phyloP scores from a whole-genome alignment of 2,888 invertebrate genomes.

The Drosophila affinis region DNA sequence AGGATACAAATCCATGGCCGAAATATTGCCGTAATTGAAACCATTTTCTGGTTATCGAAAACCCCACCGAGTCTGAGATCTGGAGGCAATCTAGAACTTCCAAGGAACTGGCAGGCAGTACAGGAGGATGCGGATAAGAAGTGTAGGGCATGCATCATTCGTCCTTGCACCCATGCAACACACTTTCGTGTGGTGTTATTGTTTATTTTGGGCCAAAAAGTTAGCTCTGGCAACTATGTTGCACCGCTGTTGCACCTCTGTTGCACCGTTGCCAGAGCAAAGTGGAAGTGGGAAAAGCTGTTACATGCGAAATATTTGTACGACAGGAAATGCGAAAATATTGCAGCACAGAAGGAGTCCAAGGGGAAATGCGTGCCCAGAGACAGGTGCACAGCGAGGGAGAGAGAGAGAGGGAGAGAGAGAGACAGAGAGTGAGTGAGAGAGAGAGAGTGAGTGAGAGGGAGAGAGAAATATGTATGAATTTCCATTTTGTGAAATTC shows the following conservation, averaged over 20 bases:
- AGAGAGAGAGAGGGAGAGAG: neutral
- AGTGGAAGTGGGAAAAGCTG: constrained; percentile 54
- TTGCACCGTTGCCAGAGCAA: constrained; percentile 14
- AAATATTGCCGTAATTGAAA: too few relatives aligned
- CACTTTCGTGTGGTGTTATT: constrained; percentile 41
- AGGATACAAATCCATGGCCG: too few relatives aligned
- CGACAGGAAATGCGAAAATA: constrained; percentile 71
- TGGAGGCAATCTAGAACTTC: too few relatives aligned
- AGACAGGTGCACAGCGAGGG: neutral
- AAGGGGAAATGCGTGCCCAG: constrained; percentile 25
- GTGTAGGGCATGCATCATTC: neutral
- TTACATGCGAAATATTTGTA: constrained; percentile 75
- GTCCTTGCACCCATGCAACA: neutral
- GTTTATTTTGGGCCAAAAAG: constrained; percentile 60
- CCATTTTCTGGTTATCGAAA: too few relatives aligned
- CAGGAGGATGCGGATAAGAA: too few relatives aligned
- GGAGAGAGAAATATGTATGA: neutral
- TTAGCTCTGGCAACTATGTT: constrained; percentile 63
- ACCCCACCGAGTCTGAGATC: too few relatives aligned
- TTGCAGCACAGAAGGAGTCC: constrained; percentile 44
- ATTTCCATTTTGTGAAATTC: constrained; percentile 33
- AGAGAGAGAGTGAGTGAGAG: constrained; percentile 14
- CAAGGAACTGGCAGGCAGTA: too few relatives aligned
- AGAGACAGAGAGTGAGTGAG: too few relatives aligned
- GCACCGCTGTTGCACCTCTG: constrained; percentile 18